Evolutionary conservation across 2,113 vertebrate genomes (phyloP).

Genomic region (Semicossyphus pulcher): DNA sequence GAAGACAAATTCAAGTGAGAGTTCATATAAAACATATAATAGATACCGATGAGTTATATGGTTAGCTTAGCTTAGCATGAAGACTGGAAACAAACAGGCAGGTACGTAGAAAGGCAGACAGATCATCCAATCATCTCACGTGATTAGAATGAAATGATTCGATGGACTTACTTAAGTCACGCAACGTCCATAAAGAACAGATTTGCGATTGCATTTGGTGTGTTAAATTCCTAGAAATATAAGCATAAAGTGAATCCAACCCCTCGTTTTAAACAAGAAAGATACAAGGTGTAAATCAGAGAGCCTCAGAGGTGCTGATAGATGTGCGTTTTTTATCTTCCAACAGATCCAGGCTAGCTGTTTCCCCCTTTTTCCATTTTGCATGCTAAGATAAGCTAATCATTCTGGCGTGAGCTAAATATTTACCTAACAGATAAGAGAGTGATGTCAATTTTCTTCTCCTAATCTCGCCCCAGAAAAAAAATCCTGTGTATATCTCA

Average conservation of each 20-base stretch:
- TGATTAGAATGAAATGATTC: too few species aligned
- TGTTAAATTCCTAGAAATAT: too few species aligned
- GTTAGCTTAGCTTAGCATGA: conserved; percentile 13
- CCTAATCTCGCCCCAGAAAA: neutral
- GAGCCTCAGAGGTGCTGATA: neutral
- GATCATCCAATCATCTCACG: too few species aligned
- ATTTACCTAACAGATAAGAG: neutral
- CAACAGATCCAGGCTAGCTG: neutral
- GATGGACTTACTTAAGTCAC: too few species aligned
- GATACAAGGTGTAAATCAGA: neutral
- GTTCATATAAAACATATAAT: neutral
- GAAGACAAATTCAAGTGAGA: neutral
- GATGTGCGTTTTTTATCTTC: neutral
- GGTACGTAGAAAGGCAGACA: too few species aligned
- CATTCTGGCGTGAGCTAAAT: too few species aligned
- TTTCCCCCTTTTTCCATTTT: neutral
- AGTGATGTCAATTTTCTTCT: neutral
- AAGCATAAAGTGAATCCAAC: too few species aligned
- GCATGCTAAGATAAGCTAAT: neutral
- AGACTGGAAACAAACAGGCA: neutral
- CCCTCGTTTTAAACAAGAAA: neutral
- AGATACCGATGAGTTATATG: too few species aligned
- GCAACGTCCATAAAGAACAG: too few species aligned
- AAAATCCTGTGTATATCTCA: too few species aligned
- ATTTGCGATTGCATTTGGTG: too few species aligned